Conservation (phyloP, 2,797 vertebrate species). For the Propithecus deckenii region DNA sequence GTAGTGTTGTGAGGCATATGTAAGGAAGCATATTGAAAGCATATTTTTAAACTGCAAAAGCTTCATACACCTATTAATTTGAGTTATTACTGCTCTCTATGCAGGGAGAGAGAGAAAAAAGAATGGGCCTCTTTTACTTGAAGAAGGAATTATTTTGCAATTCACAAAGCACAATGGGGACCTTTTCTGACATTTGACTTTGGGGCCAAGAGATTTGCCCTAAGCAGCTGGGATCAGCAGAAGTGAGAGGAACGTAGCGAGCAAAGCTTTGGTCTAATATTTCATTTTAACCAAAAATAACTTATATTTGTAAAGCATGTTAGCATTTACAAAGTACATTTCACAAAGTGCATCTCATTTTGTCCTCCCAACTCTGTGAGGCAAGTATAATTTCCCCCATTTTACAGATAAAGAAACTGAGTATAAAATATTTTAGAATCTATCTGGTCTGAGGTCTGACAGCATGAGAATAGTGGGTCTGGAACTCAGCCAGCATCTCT, state of each 20-base stretch:
- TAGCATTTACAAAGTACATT: slow-evolving; percentile 71
- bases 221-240: slow-evolving; percentile 69
- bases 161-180: slow-evolving; percentile 56
- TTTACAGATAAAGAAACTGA: slow-evolving; percentile 52
- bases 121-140: slow-evolving; percentile 17
- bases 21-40: not conserved
- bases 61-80: not conserved
- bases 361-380: not conserved
- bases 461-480: not conserved
- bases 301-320: slow-evolving; percentile 61
- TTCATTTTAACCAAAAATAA: slow-evolving; percentile 76
- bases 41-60: not conserved
- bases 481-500: not conserved
- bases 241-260: slow-evolving; percentile 55
- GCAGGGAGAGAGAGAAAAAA: not conserved
- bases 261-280: slow-evolving; percentile 73
- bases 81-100: not conserved
- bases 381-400: not conserved
- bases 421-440: not conserved
- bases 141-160: slow-evolving; percentile 68
- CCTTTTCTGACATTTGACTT: slow-evolving; percentile 78
- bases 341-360: slow-evolving; percentile 56
- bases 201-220: slow-evolving; percentile 68
- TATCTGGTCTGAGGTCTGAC: not conserved
- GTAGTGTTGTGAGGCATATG: not conserved